phyloP scores from a whole-genome alignment of 1,140 invertebrate species.

The Apis laboriosa region DNA sequence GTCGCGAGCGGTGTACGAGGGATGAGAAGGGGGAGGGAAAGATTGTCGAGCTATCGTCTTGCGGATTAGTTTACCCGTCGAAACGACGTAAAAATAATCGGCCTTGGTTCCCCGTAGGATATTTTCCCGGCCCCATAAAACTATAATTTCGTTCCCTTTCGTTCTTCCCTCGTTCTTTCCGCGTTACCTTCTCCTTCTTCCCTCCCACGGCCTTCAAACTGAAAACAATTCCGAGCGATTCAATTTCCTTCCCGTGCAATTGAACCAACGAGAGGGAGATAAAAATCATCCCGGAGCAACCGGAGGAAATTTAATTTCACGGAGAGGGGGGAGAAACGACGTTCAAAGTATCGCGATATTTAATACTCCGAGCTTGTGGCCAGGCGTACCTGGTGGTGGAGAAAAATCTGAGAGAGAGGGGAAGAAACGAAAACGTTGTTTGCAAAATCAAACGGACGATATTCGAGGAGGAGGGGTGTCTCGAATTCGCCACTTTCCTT shows the following conservation, averaged over 20 bases:
- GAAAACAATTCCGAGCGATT: conserved; percentile 49
- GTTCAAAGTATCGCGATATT: conserved; percentile 40
- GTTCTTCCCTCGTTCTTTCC: neutral
- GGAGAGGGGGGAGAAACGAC: conserved; percentile 14
- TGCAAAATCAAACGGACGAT: neutral
- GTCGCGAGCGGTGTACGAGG: too few relatives aligned
- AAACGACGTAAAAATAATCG: conserved; percentile 45
- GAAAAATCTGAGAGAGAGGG: neutral
- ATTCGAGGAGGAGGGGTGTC: neutral
- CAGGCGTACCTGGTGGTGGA: neutral
- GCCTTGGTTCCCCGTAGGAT: neutral
- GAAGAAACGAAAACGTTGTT: neutral
- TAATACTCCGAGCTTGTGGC: neutral
- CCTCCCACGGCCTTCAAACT: neutral
- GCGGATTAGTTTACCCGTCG: conserved; percentile 18
- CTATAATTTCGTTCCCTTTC: conserved; percentile 39
- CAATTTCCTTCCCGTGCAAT: conserved; percentile 39
- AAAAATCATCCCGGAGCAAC: conserved; percentile 34
- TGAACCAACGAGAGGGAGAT: conserved; percentile 14
- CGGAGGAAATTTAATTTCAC: conserved; percentile 30
- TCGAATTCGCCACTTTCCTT: neutral
- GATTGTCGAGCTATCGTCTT: conserved; percentile 34
- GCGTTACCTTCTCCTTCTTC: too few relatives aligned
- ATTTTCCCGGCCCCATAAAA: conserved; percentile 8
- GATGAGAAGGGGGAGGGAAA: conserved; percentile 18